Conservation (phyloP, 2,113 vertebrate genomes). For the Microcebus ravelobensis region DNA sequence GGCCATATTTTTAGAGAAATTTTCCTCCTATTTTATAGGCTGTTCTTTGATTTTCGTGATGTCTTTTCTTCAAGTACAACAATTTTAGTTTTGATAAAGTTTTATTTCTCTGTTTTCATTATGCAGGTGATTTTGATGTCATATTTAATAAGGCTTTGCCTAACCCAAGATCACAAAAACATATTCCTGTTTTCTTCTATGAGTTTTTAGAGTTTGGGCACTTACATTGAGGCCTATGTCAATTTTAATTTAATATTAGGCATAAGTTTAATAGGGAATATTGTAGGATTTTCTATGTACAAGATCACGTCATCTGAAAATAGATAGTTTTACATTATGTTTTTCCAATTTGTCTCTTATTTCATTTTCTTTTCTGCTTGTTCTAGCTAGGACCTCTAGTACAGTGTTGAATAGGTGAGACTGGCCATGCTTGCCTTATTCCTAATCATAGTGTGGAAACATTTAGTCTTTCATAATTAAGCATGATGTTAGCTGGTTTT, state of each 20-base stretch:
- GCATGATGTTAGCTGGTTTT: not conserved
- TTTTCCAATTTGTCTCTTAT: not conserved
- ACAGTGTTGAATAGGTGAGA: not conserved
- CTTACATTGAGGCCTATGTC: not conserved
- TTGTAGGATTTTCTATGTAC: not conserved
- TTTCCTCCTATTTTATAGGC: not conserved
- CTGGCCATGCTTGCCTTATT: not conserved
- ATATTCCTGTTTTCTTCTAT: not conserved
- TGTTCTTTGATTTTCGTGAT: not conserved
- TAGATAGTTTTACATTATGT: not conserved
- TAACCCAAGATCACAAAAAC: not conserved
- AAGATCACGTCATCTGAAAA: not conserved
- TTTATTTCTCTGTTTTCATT: not conserved
- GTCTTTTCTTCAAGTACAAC: not conserved
- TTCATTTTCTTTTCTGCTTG: not conserved
- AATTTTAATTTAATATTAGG: not conserved
- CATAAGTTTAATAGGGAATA: not conserved
- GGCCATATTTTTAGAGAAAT: not conserved
- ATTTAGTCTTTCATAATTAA: not conserved
- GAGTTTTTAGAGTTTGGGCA: not conserved
- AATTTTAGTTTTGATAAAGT: not conserved
- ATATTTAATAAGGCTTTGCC: not conserved
- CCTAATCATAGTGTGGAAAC: not conserved
- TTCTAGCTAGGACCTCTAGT: not conserved
- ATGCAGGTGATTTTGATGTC: not conserved